Evolutionary conservation across 64 coral and sea anemone species (phyloP), one percentile per base, ranked within the genome.

Genomic region (Porites australiensis): DNA sequence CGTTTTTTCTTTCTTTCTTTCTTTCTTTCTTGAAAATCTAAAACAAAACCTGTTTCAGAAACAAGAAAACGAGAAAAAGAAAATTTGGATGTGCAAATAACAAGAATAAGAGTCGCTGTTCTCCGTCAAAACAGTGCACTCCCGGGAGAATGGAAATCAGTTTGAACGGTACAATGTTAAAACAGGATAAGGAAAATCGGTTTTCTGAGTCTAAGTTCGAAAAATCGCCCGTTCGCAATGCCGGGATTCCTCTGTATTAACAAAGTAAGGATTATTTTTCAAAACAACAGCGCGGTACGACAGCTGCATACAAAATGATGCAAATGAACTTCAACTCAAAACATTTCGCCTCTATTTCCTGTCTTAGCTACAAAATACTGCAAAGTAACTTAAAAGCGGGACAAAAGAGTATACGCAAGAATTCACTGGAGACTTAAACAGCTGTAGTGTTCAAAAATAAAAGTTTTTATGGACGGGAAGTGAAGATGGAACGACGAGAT

Each of bases 341-440:
- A 84, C 81, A 84, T 84, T 84, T 84, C 18, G 63, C 62, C 81
- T 21, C 81, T 23, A 84, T 84, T 84, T 84, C 81, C 81, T 84
- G 81, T 84, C 81, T 68, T 84, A 68, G 46, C 81, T 50, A 19
- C 12, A 68, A 83, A 84, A 84, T 84, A 84, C 81, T 82, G 62
- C 48, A 84, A 84, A 67, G 62, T 67, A 84, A 68, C 81, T 53
- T 84, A 64, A 68, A 84, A 69, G 63, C 44, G 64, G 43, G 44
- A 84, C 63, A 84, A 84, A 64, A 22, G 62, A 23, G 47, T 51
- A 49, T 68, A 84, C 59, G 46, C 16, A 68, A 45, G 81, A 18
- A 46, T 68, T 50, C 62, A 65, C 44, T 68, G 81, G 18, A 65
- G 12, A 68, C 60, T 45, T 47, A 22, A 84, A 84, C 63, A 51